These are phyloP conservation scores for Geotrupes spiniger DNA, from an alignment of 2,888 invertebrate species.

Conservation along the genomic window DNA sequence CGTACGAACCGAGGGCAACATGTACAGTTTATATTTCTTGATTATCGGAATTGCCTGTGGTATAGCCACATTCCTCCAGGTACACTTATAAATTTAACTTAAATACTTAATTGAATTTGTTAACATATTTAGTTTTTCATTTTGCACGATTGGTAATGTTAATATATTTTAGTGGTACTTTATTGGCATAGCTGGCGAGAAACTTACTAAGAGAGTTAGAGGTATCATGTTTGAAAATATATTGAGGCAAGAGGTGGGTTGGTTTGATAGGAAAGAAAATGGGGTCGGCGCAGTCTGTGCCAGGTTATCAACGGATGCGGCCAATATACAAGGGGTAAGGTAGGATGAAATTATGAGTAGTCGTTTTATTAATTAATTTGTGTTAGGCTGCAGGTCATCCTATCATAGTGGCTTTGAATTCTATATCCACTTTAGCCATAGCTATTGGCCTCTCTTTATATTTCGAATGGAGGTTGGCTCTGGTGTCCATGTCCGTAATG, in stretches of 20 bases:
- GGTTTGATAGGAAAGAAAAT: constrained; percentile 71
- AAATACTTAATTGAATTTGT: too few species aligned
- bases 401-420: constrained; percentile 24
- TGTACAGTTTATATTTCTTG: constrained; percentile 64
- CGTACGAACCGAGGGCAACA: constrained; percentile 57
- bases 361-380: neutral
- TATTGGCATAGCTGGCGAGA: constrained; percentile 64
- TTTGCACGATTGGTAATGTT: too few species aligned
- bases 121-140: too few species aligned
- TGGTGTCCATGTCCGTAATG: constrained; percentile 26
- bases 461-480: constrained; percentile 28
- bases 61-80: constrained; percentile 63
- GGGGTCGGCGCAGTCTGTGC: constrained; percentile 74
- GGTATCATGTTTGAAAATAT: constrained; percentile 64
- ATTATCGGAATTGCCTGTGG: constrained; percentile 64
- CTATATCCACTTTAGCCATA: constrained; percentile 25
- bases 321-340: constrained; percentile 75
- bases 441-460: constrained; percentile 26
- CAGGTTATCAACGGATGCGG: constrained; percentile 71
- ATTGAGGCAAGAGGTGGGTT: constrained; percentile 70
- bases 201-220: constrained; percentile 71
- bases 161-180: constrained; percentile 17
- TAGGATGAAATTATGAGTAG: neutral
- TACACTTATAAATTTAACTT: too few species aligned
- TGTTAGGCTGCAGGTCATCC: constrained; percentile 30